Base-by-base conservation (phyloP, 2,888 invertebrate species). In the Steinernema carpocapsae region DNA sequence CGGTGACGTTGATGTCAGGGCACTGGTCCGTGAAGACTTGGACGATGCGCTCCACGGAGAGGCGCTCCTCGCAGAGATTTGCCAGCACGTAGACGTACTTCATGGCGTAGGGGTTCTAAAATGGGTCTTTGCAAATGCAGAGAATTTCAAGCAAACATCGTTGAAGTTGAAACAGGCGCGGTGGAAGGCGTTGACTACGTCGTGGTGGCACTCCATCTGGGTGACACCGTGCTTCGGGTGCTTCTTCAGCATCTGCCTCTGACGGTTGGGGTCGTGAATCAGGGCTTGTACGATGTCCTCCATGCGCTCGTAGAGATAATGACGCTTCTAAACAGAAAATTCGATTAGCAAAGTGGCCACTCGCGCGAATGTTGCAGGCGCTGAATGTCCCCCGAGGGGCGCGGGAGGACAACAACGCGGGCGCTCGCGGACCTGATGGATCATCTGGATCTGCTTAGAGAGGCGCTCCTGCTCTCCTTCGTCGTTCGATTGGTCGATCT, bases 21-120 rank as follows among this genome's bases (percentile, higher is more conserved):
- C 83, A 83, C 43, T 80, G 76, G 52, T 83, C 80, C 29, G 77
- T 77, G 73, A 83, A 56, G 37, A 52, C 70, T 32, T 70, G 42
- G 26, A 79, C 70, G 46, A 83, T 77, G 14, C 77, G 79, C 14
- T 76, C 75, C 52, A 77, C 73, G 37, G 76, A 76, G 46, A 82
- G 72, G 4, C 74, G 70, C n/a, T 79, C 76, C 26, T 80, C 77
- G 77, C 86, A 86, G 78, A 89, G 81, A 82, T 90, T 89, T 48
- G 88, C 88, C 76, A 89, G 81, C 22, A 86, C 86, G 80, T 88
- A 87, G 56, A 88, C 84, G 74, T 88, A 87, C 73, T 88, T 84
- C 77, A 89, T 76, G 14, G 88, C 88, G 79, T 88, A 88, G 72
- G 88, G 88, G 82, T 88, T 87, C 88, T 89, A 84, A 48, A 84